Evolutionary conservation across 1,140 invertebrate species (phyloP).

Genomic region (Brachionus koreanus): DNA sequence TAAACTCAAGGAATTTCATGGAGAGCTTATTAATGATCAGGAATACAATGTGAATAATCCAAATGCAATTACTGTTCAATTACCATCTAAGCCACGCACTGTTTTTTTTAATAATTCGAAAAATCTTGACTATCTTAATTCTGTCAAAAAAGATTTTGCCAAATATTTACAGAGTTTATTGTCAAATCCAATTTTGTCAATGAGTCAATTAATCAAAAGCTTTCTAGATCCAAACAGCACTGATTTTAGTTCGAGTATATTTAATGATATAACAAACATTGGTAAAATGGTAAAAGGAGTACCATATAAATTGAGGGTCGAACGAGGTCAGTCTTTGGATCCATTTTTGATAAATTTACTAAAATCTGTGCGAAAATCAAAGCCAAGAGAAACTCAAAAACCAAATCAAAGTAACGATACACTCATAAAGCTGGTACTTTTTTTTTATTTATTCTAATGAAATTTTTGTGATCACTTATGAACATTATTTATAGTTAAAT

Average conservation of each 20-base stretch:
- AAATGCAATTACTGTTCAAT: conserved; percentile 18
- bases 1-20: conserved; percentile 36
- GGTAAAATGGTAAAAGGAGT: conserved; percentile 44
- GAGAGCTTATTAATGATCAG: background rate
- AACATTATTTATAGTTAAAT: background rate
- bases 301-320: conserved; percentile 31
- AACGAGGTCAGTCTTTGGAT: conserved; percentile 37
- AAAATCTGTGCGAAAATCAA: background rate
- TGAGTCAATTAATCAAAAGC: conserved; percentile 38
- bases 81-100: conserved; percentile 12
- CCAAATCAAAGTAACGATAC: background rate
- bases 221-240: conserved; percentile 34
- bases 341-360: conserved; percentile 20
- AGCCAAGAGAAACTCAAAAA: background rate
- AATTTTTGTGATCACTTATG: background rate
- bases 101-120: conserved; percentile 33
- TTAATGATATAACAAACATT: conserved; percentile 38
- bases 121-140: conserved; percentile 38
- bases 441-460: background rate
- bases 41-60: conserved; percentile 12
- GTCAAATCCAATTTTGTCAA: conserved; percentile 31
- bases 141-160: conserved; percentile 38
- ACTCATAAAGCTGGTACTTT: background rate
- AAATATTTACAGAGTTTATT: conserved; percentile 42
- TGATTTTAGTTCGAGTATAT: conserved; percentile 42